Evolutionary conservation across 2,888 invertebrate genomes (phyloP).

Genomic region (Netelia inedita): DNA sequence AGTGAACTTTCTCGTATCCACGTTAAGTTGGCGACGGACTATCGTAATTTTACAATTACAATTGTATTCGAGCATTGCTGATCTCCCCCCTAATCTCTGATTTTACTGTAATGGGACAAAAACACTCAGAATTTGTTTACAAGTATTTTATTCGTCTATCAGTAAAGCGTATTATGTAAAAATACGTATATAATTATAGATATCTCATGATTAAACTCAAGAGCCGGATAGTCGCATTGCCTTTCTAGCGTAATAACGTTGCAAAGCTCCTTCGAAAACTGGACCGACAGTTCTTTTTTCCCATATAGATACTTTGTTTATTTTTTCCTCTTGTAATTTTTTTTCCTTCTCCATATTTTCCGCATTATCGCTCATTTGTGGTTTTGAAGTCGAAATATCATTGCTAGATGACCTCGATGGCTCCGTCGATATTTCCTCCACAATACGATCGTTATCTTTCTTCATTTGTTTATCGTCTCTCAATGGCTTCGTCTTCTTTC

Average conservation of each 20-base stretch:
- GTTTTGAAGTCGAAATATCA: slow-evolving; percentile 37
- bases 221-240: slow-evolving; percentile 84
- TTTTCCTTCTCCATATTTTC: slow-evolving; percentile 56
- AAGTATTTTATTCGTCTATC: background rate
- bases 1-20: too few relatives aligned
- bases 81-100: background rate
- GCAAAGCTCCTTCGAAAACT: slow-evolving; percentile 91
- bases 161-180: background rate
- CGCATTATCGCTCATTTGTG: slow-evolving; percentile 48
- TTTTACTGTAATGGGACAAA: background rate
- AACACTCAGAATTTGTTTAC: background rate
- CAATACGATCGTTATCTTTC: slow-evolving; percentile 54
- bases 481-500: slow-evolving; percentile 23
- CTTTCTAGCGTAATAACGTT: slow-evolving; percentile 92
- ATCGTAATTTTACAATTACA: too few relatives aligned
- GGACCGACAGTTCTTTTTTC: slow-evolving; percentile 93
- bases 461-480: slow-evolving; percentile 20
- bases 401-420: background rate
- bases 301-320: slow-evolving; percentile 90
- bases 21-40: too few relatives aligned
- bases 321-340: slow-evolving; percentile 73
- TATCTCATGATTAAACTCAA: slow-evolving; percentile 16
- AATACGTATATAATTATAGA: slow-evolving; percentile 18
- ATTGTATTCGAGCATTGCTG: too few relatives aligned
- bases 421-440: slow-evolving; percentile 37